Percentiles rank a stretch among this genome's conserved stretches.
These are phyloP conservation scores for Endomychus coccineus DNA, from an alignment of 2,888 invertebrate genomes.

Conservation along the genomic window DNA sequence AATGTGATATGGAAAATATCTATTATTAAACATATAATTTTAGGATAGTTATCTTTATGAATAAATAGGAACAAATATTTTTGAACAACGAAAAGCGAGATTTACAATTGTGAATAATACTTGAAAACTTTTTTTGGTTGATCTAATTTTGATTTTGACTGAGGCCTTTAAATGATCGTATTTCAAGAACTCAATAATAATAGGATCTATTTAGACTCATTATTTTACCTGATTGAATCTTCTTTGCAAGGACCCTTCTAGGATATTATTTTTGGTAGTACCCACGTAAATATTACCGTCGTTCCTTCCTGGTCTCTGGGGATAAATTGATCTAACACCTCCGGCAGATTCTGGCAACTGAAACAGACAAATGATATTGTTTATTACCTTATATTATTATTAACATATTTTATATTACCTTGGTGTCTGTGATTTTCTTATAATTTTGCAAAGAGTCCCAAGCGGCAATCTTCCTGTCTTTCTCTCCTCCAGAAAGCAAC, in stretches of 20 bases:
- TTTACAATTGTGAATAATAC: too few species aligned
- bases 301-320: slow-evolving; percentile 77
- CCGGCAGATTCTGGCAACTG: slow-evolving; percentile 82
- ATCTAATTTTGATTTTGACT: too few species aligned
- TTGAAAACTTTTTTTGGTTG: too few species aligned
- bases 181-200: too few species aligned
- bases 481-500: slow-evolving; percentile 82
- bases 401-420: slow-evolving; percentile 60
- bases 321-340: slow-evolving; percentile 83
- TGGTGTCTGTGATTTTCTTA: slow-evolving; percentile 81
- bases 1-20: too few species aligned
- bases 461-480: slow-evolving; percentile 81
- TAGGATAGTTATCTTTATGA: too few species aligned
- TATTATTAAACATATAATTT: too few species aligned
- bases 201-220: too few species aligned
- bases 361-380: too few species aligned
- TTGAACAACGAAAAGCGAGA: too few species aligned
- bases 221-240: slow-evolving; percentile 73
- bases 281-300: slow-evolving; percentile 90
- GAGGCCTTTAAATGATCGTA: too few species aligned
- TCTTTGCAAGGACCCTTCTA: slow-evolving; percentile 84
- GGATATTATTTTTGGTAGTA: slow-evolving; percentile 79
- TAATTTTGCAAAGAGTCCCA: slow-evolving; percentile 90
- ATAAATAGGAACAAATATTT: too few species aligned
- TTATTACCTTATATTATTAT: background rate